These are phyloP conservation scores for Ochropleura leucogaster DNA, from an alignment of 2,888 invertebrate genomes.

Conservation along the genomic window DNA sequence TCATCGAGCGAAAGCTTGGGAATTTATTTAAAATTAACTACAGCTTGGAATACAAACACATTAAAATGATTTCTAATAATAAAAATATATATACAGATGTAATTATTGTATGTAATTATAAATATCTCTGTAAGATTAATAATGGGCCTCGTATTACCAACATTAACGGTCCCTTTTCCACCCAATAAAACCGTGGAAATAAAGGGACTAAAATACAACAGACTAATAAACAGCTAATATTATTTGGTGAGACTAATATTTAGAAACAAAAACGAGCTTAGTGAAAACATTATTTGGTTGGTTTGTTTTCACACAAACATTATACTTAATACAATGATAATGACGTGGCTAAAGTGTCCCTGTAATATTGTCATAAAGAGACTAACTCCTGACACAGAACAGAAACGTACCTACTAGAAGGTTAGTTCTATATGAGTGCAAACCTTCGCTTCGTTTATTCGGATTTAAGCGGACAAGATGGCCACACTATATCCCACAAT, in stretches of 20 bases:
- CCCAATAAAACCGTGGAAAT: conserved; percentile 32
- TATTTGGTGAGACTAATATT: conserved; percentile 45
- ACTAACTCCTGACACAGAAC: conserved; percentile 50
- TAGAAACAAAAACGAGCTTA: conserved; percentile 47
- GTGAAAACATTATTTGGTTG: conserved; percentile 43
- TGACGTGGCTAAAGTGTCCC: conserved; percentile 66
- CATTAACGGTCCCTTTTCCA: conserved; percentile 29
- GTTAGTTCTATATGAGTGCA: background rate
- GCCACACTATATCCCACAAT: background rate
- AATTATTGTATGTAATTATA: too few species aligned
- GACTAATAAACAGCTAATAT: conserved; percentile 35
- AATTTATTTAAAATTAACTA: too few species aligned
- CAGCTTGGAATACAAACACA: too few species aligned
- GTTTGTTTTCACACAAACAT: conserved; percentile 51
- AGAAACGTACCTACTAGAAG: conserved; percentile 3
- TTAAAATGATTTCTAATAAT: background rate
- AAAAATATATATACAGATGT: too few species aligned
- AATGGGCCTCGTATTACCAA: conserved; percentile 23
- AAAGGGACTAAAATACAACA: conserved; percentile 21
- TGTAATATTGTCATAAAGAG: conserved; percentile 67
- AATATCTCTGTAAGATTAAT: conserved; percentile 33
- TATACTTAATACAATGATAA: conserved; percentile 68
- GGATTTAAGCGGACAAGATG: background rate
- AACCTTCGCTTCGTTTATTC: background rate
- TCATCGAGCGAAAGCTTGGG: too few species aligned